Conservation (phyloP, 2,113 vertebrate species). For the Choloepus hoffmanni region DNA sequence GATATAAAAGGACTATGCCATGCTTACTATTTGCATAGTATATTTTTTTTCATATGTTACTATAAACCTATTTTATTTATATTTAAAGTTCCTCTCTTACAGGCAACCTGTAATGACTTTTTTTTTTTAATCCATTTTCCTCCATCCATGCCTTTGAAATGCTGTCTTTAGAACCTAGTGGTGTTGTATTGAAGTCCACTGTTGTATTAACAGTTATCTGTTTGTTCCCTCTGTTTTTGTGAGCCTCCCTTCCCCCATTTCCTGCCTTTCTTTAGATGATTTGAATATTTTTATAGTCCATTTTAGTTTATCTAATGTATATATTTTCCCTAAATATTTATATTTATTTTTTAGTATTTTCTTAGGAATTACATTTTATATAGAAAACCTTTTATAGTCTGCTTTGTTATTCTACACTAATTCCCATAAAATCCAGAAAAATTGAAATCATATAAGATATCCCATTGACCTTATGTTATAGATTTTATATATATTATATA, state of each 20-base stretch:
- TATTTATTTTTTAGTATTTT: not conserved
- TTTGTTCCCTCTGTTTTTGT: not conserved
- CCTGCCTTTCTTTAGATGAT: not conserved
- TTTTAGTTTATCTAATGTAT: not conserved
- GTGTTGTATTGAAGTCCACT: not conserved
- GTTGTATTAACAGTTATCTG: not conserved
- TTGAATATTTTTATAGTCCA: not conserved
- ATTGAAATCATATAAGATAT: not conserved
- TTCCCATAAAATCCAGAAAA: not conserved
- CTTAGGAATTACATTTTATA: not conserved
- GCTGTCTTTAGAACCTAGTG: not conserved
- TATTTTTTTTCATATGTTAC: not conserved
- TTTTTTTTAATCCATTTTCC: not conserved
- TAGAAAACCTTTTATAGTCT: not conserved
- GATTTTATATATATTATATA: not conserved
- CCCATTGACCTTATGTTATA: not conserved
- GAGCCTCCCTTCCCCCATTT: not conserved
- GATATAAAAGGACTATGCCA: not conserved
- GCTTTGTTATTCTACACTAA: not conserved
- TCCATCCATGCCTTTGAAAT: not conserved
- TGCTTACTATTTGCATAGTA: not conserved
- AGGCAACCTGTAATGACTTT: not conserved
- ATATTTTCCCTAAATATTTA: not conserved
- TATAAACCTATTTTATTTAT: not conserved
- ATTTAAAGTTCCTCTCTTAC: not conserved